These are phyloP conservation scores for Malurus splendens DNA, from an alignment of 2,797 vertebrate species.

Conservation along the genomic window DNA sequence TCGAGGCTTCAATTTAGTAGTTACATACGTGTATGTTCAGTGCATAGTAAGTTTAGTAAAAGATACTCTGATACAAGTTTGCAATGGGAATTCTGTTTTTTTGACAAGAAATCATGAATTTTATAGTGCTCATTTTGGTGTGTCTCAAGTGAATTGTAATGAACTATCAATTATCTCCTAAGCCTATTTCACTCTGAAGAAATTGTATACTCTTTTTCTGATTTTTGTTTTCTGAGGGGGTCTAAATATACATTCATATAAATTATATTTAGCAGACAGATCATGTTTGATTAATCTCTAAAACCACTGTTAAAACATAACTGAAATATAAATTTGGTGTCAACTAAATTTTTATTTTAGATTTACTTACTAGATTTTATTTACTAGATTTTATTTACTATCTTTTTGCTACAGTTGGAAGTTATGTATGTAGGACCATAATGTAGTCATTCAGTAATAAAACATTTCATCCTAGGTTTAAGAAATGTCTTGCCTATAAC, in stretches of 20 bases:
- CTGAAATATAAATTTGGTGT: background rate
- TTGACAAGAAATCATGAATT: background rate
- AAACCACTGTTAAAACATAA: background rate
- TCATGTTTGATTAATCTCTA: background rate
- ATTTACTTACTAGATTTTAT: no score
- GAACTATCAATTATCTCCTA: background rate
- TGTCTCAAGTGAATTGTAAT: background rate
- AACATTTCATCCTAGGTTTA: conserved; percentile 73
- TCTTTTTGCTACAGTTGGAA: background rate
- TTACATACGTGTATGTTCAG: background rate
- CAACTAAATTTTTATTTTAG: no score
- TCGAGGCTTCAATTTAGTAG: background rate
- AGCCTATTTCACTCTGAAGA: background rate
- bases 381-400: background rate
- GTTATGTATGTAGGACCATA: background rate
- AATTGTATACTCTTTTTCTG: background rate
- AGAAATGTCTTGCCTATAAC: conserved; percentile 94
- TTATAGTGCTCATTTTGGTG: background rate
- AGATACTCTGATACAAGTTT: background rate
- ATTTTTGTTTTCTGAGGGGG: background rate
- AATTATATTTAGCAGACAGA: background rate
- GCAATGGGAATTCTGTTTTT: background rate
- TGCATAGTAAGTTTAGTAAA: background rate
- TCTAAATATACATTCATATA: background rate
- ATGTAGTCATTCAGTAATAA: background rate